phyloP scores from a whole-genome alignment of 2,888 invertebrate species.

The Melitaea athalia region DNA sequence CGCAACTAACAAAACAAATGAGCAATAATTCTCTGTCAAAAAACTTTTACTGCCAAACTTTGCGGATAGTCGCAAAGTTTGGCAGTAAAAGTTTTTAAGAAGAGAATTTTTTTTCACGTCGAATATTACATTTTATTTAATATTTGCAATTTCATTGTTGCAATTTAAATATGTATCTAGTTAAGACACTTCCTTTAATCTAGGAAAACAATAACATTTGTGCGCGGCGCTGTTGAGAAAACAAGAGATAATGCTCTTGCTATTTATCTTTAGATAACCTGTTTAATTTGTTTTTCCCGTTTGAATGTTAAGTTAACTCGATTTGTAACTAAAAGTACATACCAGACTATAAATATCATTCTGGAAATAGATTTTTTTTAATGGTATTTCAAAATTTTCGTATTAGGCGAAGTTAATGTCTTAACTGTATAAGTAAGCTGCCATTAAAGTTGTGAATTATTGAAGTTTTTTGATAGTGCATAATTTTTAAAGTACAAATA shows the following conservation, averaged over 20 bases:
- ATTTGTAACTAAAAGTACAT: slow-evolving; percentile 1
- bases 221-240: slow-evolving; percentile 18
- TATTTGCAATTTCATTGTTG: not conserved
- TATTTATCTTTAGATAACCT: slow-evolving; percentile 14
- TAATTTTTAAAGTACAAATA: not conserved
- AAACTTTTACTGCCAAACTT: not conserved
- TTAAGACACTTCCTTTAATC: slow-evolving; percentile 16
- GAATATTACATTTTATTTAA: not conserved
- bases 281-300: slow-evolving; percentile 10
- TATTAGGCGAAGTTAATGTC: not conserved
- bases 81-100: too few species aligned
- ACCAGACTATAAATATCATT: not conserved
- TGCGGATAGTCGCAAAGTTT: not conserved
- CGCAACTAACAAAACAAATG: not conserved
- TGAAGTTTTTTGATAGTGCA: not conserved
- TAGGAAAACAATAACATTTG: slow-evolving; percentile 24
- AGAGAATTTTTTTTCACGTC: too few species aligned
- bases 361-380: not conserved
- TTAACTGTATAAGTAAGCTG: not conserved
- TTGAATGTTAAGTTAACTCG: slow-evolving; percentile 7
- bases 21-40: too few species aligned
- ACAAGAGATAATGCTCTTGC: slow-evolving; percentile 16
- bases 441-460: not conserved
- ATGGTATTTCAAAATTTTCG: not conserved
- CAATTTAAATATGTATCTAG: slow-evolving; percentile 18